phyloP scores from a whole-genome alignment of 2,113 vertebrate species.

The Meles meles region DNA sequence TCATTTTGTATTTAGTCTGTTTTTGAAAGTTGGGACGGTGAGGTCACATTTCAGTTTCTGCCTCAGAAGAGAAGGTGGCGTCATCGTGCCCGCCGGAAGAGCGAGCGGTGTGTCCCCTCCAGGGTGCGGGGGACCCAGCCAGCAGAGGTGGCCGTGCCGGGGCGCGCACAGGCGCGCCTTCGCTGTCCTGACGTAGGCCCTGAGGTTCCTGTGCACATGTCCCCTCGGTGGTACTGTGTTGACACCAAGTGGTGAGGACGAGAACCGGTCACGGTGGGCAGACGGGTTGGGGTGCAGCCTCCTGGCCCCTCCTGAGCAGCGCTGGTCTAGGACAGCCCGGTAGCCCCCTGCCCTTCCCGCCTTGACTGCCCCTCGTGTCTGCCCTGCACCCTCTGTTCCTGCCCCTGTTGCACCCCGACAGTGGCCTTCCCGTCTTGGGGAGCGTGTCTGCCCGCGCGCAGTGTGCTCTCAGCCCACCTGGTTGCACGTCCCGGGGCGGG shows the following conservation, averaged over 20 bases:
- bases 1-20: neutral
- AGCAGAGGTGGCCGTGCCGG: no score
- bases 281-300: neutral
- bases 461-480: neutral
- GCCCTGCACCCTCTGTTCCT: neutral
- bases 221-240: accelerated
- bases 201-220: neutral
- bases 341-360: neutral
- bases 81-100: neutral
- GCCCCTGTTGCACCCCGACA: neutral
- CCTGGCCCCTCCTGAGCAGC: neutral
- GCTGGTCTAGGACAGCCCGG: neutral
- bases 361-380: neutral
- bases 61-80: neutral
- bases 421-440: neutral
- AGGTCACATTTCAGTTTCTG: neutral
- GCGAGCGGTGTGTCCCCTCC: no score
- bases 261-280: neutral
- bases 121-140: neutral
- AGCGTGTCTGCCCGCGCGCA: neutral
- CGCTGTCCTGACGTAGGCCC: neutral
- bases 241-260: neutral
- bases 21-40: neutral
- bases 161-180: accelerated
- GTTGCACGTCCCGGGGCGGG: neutral